These are phyloP conservation scores for Arizona elegans DNA, from an alignment of 2,113 vertebrate species.

Conservation along the genomic window DNA sequence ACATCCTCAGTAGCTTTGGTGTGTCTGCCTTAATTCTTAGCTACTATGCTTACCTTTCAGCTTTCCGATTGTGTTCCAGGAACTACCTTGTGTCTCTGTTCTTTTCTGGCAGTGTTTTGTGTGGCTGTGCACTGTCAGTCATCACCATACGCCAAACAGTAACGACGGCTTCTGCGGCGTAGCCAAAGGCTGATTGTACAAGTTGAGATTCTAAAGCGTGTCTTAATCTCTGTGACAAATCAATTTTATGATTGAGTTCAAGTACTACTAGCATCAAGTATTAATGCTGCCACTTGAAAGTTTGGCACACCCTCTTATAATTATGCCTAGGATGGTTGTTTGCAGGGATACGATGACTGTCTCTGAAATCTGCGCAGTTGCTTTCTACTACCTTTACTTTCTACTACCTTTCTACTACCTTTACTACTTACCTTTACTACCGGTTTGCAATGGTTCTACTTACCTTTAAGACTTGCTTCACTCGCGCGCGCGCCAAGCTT, in stretches of 20 bases:
- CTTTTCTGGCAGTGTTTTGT: neutral
- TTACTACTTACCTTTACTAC: no score
- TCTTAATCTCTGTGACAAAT: neutral
- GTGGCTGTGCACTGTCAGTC: neutral
- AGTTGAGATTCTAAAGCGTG: constrained; percentile 7
- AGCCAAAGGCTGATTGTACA: neutral
- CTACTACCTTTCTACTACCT: no score
- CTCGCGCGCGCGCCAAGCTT: no score
- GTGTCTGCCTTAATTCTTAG: neutral
- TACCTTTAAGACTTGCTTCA: no score
- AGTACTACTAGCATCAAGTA: neutral
- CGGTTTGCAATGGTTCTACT: no score
- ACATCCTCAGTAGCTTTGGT: no score
- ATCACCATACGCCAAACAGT: neutral
- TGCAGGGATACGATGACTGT: neutral
- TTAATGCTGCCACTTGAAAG: neutral
- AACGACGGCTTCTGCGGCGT: neutral
- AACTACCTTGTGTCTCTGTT: constrained; percentile 9
- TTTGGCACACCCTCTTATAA: neutral
- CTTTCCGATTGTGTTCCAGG: neutral
- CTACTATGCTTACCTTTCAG: neutral
- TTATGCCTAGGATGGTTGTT: neutral
- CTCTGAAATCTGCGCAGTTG: neutral
- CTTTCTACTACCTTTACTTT: no score
- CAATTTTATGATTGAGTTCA: constrained; percentile 7